Evolutionary conservation across 30 jellyfish, hydroid and myxozoan genomes (phyloP).

Genomic region (Turritopsis rubra): DNA sequence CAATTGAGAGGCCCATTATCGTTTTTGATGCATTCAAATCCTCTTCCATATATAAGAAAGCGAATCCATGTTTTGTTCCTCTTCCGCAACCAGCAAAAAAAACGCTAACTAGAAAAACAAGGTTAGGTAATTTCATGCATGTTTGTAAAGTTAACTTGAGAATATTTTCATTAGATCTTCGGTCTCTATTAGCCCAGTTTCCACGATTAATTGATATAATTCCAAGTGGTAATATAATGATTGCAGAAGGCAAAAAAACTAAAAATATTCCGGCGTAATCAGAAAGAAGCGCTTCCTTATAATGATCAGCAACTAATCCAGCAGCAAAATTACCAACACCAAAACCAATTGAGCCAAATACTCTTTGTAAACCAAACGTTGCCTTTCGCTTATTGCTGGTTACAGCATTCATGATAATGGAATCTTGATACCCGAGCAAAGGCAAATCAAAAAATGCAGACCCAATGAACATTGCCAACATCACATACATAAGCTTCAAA

Average conservation of each 20-base stretch:
- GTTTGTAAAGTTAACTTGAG: not conserved
- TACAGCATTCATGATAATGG: not conserved
- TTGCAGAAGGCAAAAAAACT: slow-evolving; percentile 1
- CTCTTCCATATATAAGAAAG: slow-evolving; percentile 38
- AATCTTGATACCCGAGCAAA: not conserved
- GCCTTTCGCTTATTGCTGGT: not conserved
- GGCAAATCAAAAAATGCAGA: slow-evolving; percentile 2
- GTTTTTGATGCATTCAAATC: slow-evolving; percentile 34
- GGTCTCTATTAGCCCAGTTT: not conserved
- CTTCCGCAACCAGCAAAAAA: slow-evolving; percentile 54
- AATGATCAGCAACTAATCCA: slow-evolving; percentile 23
- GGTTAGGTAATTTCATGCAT: not conserved
- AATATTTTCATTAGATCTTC: not conserved
- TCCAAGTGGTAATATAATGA: not conserved
- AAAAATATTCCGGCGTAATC: not conserved
- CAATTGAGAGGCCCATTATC: slow-evolving; percentile 65
- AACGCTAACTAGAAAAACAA: slow-evolving; percentile 43
- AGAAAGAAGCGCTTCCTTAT: not conserved
- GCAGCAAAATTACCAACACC: slow-evolving; percentile 2
- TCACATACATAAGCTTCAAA: not conserved
- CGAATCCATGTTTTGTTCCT: slow-evolving; percentile 56
- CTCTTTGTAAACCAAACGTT: slow-evolving; percentile 17
- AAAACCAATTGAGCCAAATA: slow-evolving; percentile 8
- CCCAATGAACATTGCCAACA: not conserved
- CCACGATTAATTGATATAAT: not conserved